Evolutionary conservation across 2,113 vertebrate genomes (phyloP).

Genomic region (Saguinus imperator): DNA sequence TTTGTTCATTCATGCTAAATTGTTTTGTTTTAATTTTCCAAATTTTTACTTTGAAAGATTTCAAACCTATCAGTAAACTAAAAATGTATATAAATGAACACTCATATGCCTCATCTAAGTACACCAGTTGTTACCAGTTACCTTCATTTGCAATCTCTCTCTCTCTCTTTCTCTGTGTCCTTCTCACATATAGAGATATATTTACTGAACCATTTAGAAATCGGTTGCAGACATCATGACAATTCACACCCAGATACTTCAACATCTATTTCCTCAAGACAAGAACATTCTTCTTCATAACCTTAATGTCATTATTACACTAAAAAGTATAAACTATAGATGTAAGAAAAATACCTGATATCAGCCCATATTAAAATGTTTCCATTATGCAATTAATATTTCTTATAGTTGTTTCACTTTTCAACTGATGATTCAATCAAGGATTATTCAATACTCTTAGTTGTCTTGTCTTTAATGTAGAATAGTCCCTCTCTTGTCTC

Average conservation of each 20-base stretch:
- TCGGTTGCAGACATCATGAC: neutral
- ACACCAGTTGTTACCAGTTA: neutral
- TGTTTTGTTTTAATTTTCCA: neutral
- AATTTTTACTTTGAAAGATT: neutral
- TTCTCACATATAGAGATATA: neutral
- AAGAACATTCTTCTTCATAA: neutral
- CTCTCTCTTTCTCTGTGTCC: neutral
- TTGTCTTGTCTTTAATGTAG: neutral
- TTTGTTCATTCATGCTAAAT: slow-evolving; percentile 30
- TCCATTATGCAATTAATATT: neutral
- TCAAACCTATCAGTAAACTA: neutral
- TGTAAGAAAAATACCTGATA: neutral
- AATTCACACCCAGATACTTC: neutral
- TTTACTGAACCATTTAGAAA: neutral
- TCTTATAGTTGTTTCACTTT: neutral
- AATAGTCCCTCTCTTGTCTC: neutral
- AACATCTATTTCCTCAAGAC: neutral
- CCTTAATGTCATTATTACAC: neutral
- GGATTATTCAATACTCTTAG: neutral
- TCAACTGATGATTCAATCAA: neutral
- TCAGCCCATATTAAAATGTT: neutral
- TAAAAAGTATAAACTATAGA: neutral
- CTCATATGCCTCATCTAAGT: neutral
- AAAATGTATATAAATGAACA: neutral
- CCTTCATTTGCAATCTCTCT: neutral